phyloP scores from a whole-genome alignment of 1,140 invertebrate genomes.

The Halesus radiatus region DNA sequence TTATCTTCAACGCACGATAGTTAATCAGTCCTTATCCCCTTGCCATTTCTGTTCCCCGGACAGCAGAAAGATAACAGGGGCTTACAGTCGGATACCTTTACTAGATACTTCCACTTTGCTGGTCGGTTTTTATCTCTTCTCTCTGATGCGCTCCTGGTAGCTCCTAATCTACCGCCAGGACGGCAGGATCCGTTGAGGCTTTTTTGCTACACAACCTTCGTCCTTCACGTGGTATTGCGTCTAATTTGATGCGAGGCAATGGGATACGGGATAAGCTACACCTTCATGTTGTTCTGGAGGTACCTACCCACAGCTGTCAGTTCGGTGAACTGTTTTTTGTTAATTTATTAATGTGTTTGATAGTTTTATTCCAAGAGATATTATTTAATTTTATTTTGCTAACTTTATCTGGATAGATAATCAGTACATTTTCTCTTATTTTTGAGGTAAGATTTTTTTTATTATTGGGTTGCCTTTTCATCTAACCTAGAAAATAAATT shows the following conservation, averaged over 20 bases:
- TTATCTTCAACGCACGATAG: not conserved
- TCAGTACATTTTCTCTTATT: no score
- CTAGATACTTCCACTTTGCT: not conserved
- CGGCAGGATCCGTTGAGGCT: slow-evolving; percentile 1
- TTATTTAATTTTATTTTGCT: no score
- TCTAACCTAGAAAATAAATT: no score
- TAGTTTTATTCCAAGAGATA: no score
- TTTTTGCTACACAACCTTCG: slow-evolving; percentile 51
- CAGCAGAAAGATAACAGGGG: slow-evolving; percentile 54
- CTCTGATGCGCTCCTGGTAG: slow-evolving; percentile 52
- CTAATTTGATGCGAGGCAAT: slow-evolving; percentile 58
- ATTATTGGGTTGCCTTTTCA: no score
- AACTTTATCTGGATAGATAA: no score
- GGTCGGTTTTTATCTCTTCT: slow-evolving; percentile 56
- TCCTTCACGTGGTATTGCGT: slow-evolving; percentile 57
- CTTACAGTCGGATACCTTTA: slow-evolving; percentile 38
- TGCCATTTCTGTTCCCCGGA: slow-evolving; percentile 14
- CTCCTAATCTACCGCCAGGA: slow-evolving; percentile 50
- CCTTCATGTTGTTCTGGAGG: slow-evolving; percentile 34
- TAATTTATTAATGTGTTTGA: no score
- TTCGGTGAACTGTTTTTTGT: no score
- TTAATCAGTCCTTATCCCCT: slow-evolving; percentile 28
- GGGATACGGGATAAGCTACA: slow-evolving; percentile 54
- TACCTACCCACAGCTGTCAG: not conserved
- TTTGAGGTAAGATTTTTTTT: no score